Evolutionary conservation across 2,888 invertebrate genomes (phyloP), one percentile per base, ranked within the genome.

Genomic region (Drosophila koepferae): DNA sequence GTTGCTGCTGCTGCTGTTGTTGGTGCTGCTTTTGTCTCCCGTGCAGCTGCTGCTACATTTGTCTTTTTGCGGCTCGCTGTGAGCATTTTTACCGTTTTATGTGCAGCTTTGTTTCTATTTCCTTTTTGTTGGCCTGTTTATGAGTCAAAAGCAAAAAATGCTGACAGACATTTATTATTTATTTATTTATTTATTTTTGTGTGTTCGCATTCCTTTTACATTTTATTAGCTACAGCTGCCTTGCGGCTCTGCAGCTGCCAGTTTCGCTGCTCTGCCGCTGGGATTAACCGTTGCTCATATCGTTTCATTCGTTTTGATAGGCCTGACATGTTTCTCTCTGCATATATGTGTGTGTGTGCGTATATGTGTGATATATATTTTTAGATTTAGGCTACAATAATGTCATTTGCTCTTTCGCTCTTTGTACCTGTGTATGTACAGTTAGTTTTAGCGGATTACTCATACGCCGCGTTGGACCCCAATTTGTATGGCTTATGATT

Each of bases 221-320:
- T 80, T 76, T 76, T 76, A 80, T 78, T 76, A 76, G 80, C 55
- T 63, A 63, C 46, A 58, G 49, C 49, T 49, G 49, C 44, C 20
- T 10, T 23, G 46, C 46, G 23, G 46, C 46, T 14, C 54, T 62
- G 71, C 46, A 53, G 51, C 36, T 49, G 31, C 23, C 43, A 9
- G 23, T 16, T 44, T 31, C n/a, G 49, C 36, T 53, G 53, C 38
- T 59, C 14, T 43, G 60, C 28, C 62, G 10, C 41, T 60, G 77
- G 77, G 58, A 80, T 78, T 80, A 80, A 78, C 78, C 77, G 58
- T 80, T 78, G 78, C 78, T 80, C 80, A 74, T 56, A 61, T 40
- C 49, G 16, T 38, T 60, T 54, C 34, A 23, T 38, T 49, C 18
- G 31, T 18, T 62, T 68, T 60, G 60, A 62, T 77, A 51, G 58